Evolutionary conservation across 2,888 invertebrate species (phyloP).

Genomic region (Hoplodrina blanda): DNA sequence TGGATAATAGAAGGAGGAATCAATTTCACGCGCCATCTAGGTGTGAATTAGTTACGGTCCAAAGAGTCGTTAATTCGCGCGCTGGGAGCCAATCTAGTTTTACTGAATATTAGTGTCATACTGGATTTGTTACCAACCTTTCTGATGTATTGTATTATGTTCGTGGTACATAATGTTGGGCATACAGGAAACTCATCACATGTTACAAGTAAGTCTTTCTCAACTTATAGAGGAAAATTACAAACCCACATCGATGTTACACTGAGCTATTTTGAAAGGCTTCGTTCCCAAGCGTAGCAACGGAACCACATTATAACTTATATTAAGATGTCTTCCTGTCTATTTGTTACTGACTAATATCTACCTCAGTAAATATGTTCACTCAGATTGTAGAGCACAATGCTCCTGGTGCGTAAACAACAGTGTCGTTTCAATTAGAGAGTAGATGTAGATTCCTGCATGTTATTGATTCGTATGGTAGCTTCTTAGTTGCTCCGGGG

Average conservation of each 20-base stretch:
- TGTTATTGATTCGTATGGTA: too few relatives aligned
- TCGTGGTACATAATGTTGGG: background rate
- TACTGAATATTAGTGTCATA: constrained; percentile 52
- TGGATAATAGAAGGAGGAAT: constrained; percentile 65
- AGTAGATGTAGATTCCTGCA: too few relatives aligned
- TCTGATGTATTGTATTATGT: background rate
- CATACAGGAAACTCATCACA: background rate
- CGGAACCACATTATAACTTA: background rate
- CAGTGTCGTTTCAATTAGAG: too few relatives aligned
- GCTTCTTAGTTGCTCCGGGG: background rate
- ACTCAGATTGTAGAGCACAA: too few relatives aligned
- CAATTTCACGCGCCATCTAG: constrained; percentile 75
- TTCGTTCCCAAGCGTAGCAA: constrained; percentile 25
- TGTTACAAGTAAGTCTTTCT: background rate
- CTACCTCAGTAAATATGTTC: too few relatives aligned
- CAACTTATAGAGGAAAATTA: constrained; percentile 27
- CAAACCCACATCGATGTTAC: constrained; percentile 47
- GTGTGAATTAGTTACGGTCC: constrained; percentile 62
- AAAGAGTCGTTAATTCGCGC: constrained; percentile 63
- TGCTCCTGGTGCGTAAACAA: too few relatives aligned
- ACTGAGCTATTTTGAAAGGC: constrained; percentile 29
- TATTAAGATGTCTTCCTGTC: background rate
- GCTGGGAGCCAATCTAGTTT: constrained; percentile 63
- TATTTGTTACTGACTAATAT: too few relatives aligned
- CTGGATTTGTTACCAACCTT: constrained; percentile 12